These are phyloP conservation scores for Ischnura elegans DNA, from an alignment of 2,888 invertebrate species.

Conservation along the genomic window DNA sequence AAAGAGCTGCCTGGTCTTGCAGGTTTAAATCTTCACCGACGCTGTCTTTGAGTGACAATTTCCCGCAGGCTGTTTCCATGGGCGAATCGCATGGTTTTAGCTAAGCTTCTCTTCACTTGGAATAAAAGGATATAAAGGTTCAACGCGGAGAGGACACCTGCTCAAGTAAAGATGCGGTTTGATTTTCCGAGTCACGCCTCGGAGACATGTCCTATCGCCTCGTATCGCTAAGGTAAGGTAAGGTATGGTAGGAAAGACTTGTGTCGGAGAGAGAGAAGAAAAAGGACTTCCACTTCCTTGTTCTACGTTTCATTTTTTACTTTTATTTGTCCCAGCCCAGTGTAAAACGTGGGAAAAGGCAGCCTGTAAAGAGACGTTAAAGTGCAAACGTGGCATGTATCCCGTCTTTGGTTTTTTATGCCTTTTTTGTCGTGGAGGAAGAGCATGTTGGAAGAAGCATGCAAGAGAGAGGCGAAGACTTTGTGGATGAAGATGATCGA, in stretches of 20 bases:
- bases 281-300: background rate
- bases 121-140: background rate
- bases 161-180: background rate
- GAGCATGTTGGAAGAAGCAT: background rate
- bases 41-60: background rate
- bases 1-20: too few relatives aligned
- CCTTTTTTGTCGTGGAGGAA: background rate
- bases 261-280: background rate
- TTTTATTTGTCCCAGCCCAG: background rate
- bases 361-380: background rate
- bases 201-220: constrained; percentile 33
- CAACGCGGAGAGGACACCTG: background rate
- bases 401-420: background rate
- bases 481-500: background rate
- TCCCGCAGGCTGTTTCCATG: background rate
- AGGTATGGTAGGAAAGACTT: background rate
- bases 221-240: constrained; percentile 39
- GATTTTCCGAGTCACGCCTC: constrained; percentile 44
- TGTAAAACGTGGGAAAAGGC: background rate
- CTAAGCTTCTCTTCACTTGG: background rate
- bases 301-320: background rate
- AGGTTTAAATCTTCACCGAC: too few relatives aligned
- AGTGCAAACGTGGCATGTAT: background rate
- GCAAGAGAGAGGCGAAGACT: background rate
- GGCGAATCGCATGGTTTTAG: background rate